A percentile compares a stretch with the other conserved stretches of the same genome.
These are phyloP conservation scores for Passerculus sandwichensis DNA, from an alignment of 2,797 vertebrate species.

Conservation along the genomic window DNA sequence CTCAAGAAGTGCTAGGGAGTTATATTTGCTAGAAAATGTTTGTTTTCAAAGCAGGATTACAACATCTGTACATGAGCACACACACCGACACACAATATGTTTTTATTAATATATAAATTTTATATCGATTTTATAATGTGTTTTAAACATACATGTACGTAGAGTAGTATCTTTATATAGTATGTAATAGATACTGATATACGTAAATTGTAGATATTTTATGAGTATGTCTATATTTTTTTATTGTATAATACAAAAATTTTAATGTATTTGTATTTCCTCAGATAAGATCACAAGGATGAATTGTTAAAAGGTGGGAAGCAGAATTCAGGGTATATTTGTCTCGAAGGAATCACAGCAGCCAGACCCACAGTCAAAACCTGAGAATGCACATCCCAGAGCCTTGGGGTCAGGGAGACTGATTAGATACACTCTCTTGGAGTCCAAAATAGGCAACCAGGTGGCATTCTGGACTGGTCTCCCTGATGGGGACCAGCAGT, in stretches of 20 bases:
- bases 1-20: background rate
- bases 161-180: background rate
- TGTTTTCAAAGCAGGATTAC: background rate
- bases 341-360: background rate
- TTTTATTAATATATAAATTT: background rate
- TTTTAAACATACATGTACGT: background rate
- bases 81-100: no score
- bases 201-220: background rate
- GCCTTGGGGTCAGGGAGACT: background rate
- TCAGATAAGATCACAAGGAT: background rate
- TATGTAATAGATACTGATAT: background rate
- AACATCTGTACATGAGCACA: background rate
- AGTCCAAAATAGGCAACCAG: background rate
- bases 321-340: background rate
- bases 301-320: background rate
- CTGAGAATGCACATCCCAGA: background rate
- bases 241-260: background rate
- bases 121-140: background rate
- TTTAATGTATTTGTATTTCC: background rate
- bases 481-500: background rate
- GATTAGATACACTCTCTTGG: background rate
- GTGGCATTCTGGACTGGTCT: background rate
- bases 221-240: background rate
- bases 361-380: background rate
- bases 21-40: background rate